phyloP scores from a whole-genome alignment of 1,140 invertebrate genomes.

The Hermetia illucens region DNA sequence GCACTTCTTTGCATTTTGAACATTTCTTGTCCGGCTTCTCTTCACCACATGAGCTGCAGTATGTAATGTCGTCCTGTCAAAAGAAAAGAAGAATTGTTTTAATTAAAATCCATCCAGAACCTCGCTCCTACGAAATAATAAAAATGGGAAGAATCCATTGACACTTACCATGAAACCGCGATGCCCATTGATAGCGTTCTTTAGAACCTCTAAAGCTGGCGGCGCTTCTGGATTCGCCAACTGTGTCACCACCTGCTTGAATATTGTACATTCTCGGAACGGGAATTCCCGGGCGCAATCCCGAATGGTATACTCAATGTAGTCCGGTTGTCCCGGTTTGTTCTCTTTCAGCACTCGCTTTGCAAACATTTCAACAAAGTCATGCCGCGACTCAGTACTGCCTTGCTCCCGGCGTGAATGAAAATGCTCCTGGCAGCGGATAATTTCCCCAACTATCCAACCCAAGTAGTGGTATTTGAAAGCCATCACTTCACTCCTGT shows the following conservation, averaged over 20 bases:
- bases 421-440: constrained; percentile 46
- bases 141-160: too few species aligned
- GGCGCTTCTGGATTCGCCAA: constrained; percentile 53
- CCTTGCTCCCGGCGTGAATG: constrained; percentile 35
- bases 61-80: constrained; percentile 46
- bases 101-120: too few species aligned
- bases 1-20: constrained; percentile 84
- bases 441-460: constrained; percentile 57
- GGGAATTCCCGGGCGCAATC: constrained; percentile 79
- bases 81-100: too few species aligned
- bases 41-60: constrained; percentile 80
- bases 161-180: constrained; percentile 44
- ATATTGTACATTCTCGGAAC: constrained; percentile 70
- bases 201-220: constrained; percentile 58
- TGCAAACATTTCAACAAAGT: constrained; percentile 55
- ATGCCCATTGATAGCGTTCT: constrained; percentile 78
- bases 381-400: constrained; percentile 42
- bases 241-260: constrained; percentile 67
- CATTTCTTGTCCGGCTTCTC: constrained; percentile 84
- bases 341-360: constrained; percentile 62
- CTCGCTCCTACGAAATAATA: too few species aligned
- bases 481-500: constrained; percentile 84
- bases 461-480: constrained; percentile 83
- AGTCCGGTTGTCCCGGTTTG: constrained; percentile 60
- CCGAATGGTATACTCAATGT: constrained; percentile 67